phyloP scores from a whole-genome alignment of 2,113 vertebrate genomes.

The Gymnarchus niloticus region DNA sequence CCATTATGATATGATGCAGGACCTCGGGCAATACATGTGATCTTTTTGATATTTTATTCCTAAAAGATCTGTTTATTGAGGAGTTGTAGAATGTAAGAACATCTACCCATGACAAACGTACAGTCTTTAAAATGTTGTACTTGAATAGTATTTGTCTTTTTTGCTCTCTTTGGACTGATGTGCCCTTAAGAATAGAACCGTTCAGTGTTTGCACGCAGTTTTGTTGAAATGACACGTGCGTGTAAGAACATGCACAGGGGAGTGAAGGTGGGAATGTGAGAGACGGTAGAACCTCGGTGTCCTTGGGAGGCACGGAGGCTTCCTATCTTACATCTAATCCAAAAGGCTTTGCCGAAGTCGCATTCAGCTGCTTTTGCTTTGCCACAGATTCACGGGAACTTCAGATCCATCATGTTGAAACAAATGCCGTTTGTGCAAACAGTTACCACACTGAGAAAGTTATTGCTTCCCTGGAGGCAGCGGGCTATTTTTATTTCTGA shows the following conservation, averaged over 20 bases:
- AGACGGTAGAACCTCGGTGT: slow-evolving; percentile 50
- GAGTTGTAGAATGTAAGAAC: not conserved
- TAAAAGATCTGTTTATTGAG: not conserved
- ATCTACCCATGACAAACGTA: not conserved
- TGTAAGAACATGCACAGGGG: slow-evolving; percentile 40
- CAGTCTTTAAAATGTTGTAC: not conserved
- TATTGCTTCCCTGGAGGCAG: not conserved
- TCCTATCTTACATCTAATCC: not conserved
- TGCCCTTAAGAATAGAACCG: not conserved
- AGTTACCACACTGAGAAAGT: slow-evolving; percentile 12
- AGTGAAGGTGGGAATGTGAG: slow-evolving; percentile 51
- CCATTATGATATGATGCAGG: not conserved
- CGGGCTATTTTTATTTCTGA: slow-evolving; percentile 11
- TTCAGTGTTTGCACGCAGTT: slow-evolving; percentile 48
- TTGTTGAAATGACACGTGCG: slow-evolving; percentile 52
- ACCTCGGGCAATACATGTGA: not conserved
- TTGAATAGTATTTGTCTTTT: not conserved
- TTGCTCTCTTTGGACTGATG: not conserved
- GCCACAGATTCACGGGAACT: not conserved
- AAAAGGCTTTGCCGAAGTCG: not conserved
- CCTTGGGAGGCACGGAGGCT: not conserved
- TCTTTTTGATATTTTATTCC: not conserved
- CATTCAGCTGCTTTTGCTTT: not conserved
- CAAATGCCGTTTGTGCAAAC: slow-evolving; percentile 5
- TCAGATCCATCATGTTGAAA: not conserved